Conservation (phyloP, 37 sponge, comb jelly and placozoan genomes). For the Chondrilla cf. caribensis region DNA sequence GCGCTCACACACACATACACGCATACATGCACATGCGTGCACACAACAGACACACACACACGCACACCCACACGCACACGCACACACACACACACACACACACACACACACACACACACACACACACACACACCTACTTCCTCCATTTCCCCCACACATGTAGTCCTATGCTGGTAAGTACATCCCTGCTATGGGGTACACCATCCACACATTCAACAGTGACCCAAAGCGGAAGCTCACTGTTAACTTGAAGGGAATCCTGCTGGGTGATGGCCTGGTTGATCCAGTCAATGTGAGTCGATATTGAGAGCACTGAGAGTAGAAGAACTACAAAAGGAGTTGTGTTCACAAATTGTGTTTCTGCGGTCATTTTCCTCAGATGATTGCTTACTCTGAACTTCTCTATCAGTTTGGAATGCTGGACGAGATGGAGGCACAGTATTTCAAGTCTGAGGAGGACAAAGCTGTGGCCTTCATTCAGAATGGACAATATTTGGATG, state of each 20-base stretch:
- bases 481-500: conserved; percentile 40
- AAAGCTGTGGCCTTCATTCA: conserved; percentile 40
- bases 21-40: not conserved
- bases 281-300: conserved; percentile 81
- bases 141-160: not conserved
- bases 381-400: conserved; percentile 62
- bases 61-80: not conserved
- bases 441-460: conserved; percentile 37
- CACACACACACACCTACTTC: not conserved
- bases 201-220: conserved; percentile 58
- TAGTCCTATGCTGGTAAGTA: conserved; percentile 96
- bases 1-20: not conserved
- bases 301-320: too few relatives aligned
- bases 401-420: conserved; percentile 62
- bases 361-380: conserved; percentile 23
- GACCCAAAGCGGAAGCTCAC: conserved; percentile 23
- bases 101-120: not conserved
- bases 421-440: conserved; percentile 45
- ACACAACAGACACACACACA: not conserved
- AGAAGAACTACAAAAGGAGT: too few relatives aligned
- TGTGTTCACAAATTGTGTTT: not conserved
- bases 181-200: conserved; percentile 83
- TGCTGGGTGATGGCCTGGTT: conserved; percentile 81
- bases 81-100: not conserved
- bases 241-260: conserved; percentile 79